Evolutionary conservation across 1,140 invertebrate species (phyloP).

Genomic region (Paralvinella palmiformis): DNA sequence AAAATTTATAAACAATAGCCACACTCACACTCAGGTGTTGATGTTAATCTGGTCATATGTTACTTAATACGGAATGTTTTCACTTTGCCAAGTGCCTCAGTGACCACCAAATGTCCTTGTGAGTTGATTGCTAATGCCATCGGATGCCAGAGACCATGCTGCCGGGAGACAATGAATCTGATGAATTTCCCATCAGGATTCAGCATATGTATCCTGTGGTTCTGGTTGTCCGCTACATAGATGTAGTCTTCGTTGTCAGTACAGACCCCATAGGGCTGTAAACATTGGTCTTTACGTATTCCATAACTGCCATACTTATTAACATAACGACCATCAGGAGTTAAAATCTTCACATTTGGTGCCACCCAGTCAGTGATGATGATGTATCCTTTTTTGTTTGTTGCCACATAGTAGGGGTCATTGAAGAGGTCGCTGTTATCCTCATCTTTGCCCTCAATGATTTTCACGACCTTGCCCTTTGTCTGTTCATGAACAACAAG

Average conservation of each 20-base stretch:
- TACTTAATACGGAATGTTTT: conserved; percentile 38
- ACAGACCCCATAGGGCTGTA: conserved; percentile 43
- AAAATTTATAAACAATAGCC: no score
- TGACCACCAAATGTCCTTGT: conserved; percentile 34
- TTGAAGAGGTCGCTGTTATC: conserved; percentile 22
- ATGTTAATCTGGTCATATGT: no score
- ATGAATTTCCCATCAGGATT: conserved; percentile 37
- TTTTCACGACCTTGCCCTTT: conserved; percentile 27
- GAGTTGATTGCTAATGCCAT: conserved; percentile 32
- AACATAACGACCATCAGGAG: conserved; percentile 24
- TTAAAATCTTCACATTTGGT: conserved; percentile 41
- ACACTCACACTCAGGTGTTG: no score
- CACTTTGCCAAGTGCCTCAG: conserved; percentile 39
- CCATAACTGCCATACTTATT: conserved; percentile 32
- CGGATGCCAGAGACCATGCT: conserved; percentile 37
- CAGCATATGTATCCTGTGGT: conserved; percentile 38
- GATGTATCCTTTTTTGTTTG: conserved; percentile 29
- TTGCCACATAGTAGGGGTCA: conserved; percentile 39
- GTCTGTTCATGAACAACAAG: conserved; percentile 34
- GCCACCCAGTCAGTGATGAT: conserved; percentile 40
- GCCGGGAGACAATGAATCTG: conserved; percentile 32
- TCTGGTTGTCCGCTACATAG: conserved; percentile 41
- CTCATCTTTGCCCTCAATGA: conserved; percentile 25
- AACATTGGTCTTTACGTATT: conserved; percentile 30
- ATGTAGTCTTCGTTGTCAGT: conserved; percentile 39